A percentile compares a stretch with the other conserved stretches of the same genome.
Evolutionary conservation across 2,113 vertebrate species (phyloP).

Genomic region (Siniperca chuatsi): DNA sequence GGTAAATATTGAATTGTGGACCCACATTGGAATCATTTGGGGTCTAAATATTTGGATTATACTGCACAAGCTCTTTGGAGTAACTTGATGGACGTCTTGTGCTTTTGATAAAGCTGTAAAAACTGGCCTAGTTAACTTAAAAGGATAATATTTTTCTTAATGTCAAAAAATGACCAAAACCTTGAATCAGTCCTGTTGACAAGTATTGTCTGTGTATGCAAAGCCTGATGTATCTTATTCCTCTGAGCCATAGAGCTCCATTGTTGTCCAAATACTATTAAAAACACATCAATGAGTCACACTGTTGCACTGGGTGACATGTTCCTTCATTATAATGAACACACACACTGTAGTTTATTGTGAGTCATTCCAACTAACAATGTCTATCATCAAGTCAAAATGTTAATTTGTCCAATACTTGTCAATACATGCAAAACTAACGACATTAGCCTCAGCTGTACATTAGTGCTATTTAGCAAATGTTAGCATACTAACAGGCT

Average conservation of each 20-base stretch:
- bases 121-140: not conserved
- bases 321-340: not conserved
- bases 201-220: not conserved
- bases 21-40: not conserved
- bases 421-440: not conserved
- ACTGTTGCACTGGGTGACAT: not conserved
- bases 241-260: not conserved
- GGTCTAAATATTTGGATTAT: slow-evolving; percentile 19
- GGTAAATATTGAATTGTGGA: slow-evolving; percentile 7
- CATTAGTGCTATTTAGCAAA: not conserved
- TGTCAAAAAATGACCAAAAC: not conserved
- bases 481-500: not conserved
- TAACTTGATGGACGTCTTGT: not conserved
- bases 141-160: not conserved
- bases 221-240: not conserved
- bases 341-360: not conserved
- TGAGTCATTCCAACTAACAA: not conserved
- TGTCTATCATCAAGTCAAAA: not conserved
- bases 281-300: too few species aligned
- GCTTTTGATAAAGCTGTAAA: not conserved
- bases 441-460: not conserved
- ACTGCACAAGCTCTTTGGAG: not conserved
- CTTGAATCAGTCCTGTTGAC: not conserved
- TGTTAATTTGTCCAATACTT: not conserved
- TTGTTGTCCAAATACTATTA: not conserved